phyloP scores from a whole-genome alignment of 2,888 invertebrate species.

The Cephus nigrinus region DNA sequence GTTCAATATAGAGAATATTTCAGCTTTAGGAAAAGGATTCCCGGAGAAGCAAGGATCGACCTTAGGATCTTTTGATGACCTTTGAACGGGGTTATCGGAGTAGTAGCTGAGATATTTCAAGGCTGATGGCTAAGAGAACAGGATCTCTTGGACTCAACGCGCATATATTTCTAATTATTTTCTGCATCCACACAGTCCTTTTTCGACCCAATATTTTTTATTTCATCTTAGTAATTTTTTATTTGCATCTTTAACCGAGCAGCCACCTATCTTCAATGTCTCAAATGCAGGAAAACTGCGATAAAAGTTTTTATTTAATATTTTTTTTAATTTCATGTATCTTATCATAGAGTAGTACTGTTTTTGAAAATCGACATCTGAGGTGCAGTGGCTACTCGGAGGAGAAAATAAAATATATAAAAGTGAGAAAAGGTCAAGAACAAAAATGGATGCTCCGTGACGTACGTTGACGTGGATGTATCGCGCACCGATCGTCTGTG shows the following conservation, averaged over 20 bases:
- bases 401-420: background rate
- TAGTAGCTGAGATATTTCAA: background rate
- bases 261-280: constrained; percentile 21
- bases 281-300: background rate
- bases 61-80: constrained; percentile 4
- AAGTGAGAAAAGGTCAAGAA: background rate
- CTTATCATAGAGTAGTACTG: background rate
- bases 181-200: constrained; percentile 21
- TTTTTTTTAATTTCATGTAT: background rate
- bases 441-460: background rate
- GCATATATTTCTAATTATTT: constrained; percentile 29
- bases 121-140: background rate
- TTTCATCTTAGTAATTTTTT: constrained; percentile 18
- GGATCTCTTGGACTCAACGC: background rate
- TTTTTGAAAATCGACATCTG: background rate
- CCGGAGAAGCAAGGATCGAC: background rate
- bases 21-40: constrained; percentile 43
- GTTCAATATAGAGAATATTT: constrained; percentile 42
- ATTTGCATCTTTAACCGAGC: constrained; percentile 20
- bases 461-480: background rate
- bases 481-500: background rate
- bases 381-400: background rate
- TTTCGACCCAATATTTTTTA: constrained; percentile 22
- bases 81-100: background rate
- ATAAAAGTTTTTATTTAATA: constrained; percentile 1